Evolutionary conservation across 2,797 vertebrate genomes (phyloP), one percentile per base, ranked within the genome.

Genomic region (Gadopsis bispinosus): DNA sequence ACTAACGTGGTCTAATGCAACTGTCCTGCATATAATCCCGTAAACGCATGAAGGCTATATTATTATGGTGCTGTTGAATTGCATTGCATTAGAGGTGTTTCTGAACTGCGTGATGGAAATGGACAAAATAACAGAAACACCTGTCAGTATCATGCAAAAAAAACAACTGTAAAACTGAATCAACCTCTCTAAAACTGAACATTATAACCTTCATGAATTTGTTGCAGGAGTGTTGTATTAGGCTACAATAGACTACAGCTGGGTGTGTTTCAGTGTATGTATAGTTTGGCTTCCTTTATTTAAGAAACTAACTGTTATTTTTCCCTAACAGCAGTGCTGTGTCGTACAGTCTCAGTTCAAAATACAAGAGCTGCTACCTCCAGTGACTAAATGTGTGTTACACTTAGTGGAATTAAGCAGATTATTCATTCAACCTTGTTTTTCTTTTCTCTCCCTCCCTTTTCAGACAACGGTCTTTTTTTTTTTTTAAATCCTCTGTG

Each of bases 391-490:
- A 89, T 84, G 84, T 91, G 86, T 80, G 67, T 85, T 89, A 91
- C 88, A 90, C 91, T 92, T 89, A 83, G 81, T 72, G 79, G 90
- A 92, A 94, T 93, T 93, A 94, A 94, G 87, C 78, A 89, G 92
- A 93, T 94, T 92, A 93, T 91, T 92, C 83, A 90, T 89, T 87
- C 86, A 75, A 93, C 91, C 89, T 93, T 93, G 85, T 92, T 92
- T 88, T 89, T 89, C 87, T 75, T 26, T 14, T 3, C 68, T 56
- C 69, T 67, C 54, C 60, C 69, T 81, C 69, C 41, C 72, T 85
- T 85, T 84, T 81, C 77, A 92, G 83, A 83, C 81, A 77, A 88
- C 79, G 69, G 33, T 73, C 80, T 55, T 68, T 85, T 37, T 47
- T 85, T 72, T 77, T 74, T 91, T 90, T 91, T 73, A 90, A 26